These are phyloP conservation scores for Sebastes schlegelii DNA, from an alignment of 2,113 vertebrate genomes.

Conservation along the genomic window DNA sequence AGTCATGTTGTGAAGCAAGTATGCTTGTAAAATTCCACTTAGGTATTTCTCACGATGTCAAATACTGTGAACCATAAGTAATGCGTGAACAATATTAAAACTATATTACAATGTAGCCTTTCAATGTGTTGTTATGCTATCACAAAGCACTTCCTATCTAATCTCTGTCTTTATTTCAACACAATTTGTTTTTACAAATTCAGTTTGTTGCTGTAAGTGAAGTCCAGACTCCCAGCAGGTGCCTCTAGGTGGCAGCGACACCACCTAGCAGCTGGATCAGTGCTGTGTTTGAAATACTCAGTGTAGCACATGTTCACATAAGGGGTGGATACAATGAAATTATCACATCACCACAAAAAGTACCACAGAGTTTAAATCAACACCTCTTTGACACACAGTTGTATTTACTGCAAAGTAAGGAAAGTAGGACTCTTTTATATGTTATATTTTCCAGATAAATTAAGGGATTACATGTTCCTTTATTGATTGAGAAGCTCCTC, in stretches of 20 bases:
- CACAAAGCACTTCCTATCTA: background rate
- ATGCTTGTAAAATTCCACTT: background rate
- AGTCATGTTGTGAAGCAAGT: background rate
- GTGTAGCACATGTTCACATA: background rate
- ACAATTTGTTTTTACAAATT: background rate
- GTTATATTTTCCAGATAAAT: background rate
- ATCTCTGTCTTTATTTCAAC: background rate
- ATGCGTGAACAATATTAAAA: background rate
- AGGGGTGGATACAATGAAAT: background rate
- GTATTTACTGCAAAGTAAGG: background rate
- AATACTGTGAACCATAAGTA: background rate
- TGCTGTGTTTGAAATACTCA: background rate
- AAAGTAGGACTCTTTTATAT: background rate
- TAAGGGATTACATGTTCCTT: background rate
- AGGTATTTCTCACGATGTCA: background rate
- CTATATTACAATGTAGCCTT: background rate
- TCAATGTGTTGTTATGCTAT: background rate
- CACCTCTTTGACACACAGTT: background rate
- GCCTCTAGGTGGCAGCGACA: conserved; percentile 20
- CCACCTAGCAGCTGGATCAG: background rate
- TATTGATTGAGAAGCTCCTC: background rate
- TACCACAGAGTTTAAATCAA: background rate
- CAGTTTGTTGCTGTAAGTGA: background rate
- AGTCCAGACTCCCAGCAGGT: background rate
- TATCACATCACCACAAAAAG: background rate